Conservation (phyloP, 2,888 invertebrate genomes). For the Trachelus tabidus region DNA sequence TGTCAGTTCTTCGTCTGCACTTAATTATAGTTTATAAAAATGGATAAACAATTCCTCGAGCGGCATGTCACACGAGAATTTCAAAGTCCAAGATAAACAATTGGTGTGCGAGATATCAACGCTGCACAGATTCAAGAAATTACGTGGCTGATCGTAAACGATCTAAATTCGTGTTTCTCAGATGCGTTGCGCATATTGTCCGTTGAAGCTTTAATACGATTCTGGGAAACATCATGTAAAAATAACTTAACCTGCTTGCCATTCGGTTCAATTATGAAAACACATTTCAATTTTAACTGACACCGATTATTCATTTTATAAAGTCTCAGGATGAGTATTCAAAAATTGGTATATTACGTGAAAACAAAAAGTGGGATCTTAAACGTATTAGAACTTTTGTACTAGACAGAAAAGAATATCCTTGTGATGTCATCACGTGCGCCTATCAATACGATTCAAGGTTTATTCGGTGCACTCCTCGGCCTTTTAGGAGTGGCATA, state of each 20-base stretch:
- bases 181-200: neutral
- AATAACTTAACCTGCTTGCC: neutral
- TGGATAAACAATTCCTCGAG: neutral
- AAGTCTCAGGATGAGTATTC: neutral
- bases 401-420: neutral
- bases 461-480: slow-evolving; percentile 73
- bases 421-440: neutral
- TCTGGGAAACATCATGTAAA: neutral
- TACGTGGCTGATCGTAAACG: neutral
- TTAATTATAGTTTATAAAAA: neutral
- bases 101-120: neutral
- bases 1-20: neutral
- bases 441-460: slow-evolving; percentile 57
- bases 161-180: neutral
- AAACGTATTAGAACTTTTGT: neutral
- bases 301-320: neutral
- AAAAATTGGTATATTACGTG: neutral
- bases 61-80: neutral
- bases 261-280: neutral
- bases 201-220: neutral
- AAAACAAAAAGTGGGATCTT: neutral
- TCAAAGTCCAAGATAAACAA: neutral
- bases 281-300: neutral
- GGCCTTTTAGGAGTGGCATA: slow-evolving; percentile 69
- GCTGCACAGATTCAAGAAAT: neutral